These are phyloP conservation scores for Mungos mungo DNA, from an alignment of 2,113 vertebrate genomes.

Conservation along the genomic window DNA sequence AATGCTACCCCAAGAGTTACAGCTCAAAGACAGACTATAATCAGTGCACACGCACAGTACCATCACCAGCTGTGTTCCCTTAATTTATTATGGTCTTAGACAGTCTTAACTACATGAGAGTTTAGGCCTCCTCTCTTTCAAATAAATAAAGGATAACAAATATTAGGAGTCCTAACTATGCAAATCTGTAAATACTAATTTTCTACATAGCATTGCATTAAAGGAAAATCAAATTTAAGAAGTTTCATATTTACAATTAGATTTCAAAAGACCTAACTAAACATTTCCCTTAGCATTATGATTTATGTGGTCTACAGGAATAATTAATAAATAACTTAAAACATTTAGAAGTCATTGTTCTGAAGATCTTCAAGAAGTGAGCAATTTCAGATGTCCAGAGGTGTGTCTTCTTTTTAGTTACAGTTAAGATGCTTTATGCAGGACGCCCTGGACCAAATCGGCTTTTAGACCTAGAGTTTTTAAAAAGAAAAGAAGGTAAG, in stretches of 20 bases:
- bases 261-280: slow-evolving; percentile 77
- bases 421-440: slow-evolving; percentile 73
- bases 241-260: slow-evolving; percentile 83
- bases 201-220: slow-evolving; percentile 73
- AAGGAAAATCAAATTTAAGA: slow-evolving; percentile 75
- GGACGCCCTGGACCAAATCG: slow-evolving; percentile 87
- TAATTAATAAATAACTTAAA: slow-evolving; percentile 79
- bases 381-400: slow-evolving; percentile 70
- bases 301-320: slow-evolving; percentile 77
- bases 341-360: slow-evolving; percentile 76
- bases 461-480: slow-evolving; percentile 84
- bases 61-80: slow-evolving; percentile 44
- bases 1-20: slow-evolving; percentile 16
- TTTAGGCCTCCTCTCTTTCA: slow-evolving; percentile 52
- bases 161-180: slow-evolving; percentile 64
- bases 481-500: slow-evolving; percentile 69
- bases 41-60: not conserved
- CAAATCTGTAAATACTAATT: slow-evolving; percentile 74
- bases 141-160: slow-evolving; percentile 71
- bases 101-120: not conserved
- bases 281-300: slow-evolving; percentile 73
- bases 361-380: slow-evolving; percentile 56
- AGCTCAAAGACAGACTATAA: slow-evolving; percentile 5
- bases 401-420: slow-evolving; percentile 48
- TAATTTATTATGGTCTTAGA: slow-evolving; percentile 59